Conservation (phyloP, 1,140 invertebrate species). For the Leguminivora glycinivorella region DNA sequence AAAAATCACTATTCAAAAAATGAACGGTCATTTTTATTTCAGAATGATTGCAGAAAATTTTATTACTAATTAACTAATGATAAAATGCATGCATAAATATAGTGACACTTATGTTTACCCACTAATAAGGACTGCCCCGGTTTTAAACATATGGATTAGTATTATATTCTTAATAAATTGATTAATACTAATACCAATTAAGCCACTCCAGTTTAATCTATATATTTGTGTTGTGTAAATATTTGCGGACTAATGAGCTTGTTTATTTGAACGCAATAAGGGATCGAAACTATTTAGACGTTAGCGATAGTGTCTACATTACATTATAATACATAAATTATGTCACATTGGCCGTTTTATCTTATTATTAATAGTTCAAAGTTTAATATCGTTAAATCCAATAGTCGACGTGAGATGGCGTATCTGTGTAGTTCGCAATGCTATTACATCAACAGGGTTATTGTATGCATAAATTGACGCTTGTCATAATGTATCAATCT, state of each 20-base stretch:
- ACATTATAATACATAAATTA: neutral
- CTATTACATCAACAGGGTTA: constrained; percentile 4
- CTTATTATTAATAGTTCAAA: constrained; percentile 3
- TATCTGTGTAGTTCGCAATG: constrained; percentile 1
- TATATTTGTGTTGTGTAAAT: neutral
- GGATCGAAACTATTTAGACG: neutral
- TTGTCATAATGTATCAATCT: constrained; percentile 4
- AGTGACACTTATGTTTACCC: no score
- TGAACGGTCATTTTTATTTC: no score
- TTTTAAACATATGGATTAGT: neutral
- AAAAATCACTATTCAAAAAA: no score
- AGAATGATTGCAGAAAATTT: no score
- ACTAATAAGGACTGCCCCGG: neutral
- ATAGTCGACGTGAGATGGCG: neutral
- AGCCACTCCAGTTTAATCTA: neutral
- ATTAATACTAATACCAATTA: neutral
- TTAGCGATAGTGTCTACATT: neutral
- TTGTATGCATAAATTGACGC: constrained; percentile 16
- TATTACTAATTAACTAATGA: no score
- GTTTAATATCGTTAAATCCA: neutral
- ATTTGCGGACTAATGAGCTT: neutral
- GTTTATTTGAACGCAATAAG: neutral
- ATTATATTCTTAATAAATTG: neutral
- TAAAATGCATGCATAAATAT: no score
- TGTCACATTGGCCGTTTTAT: neutral